These are phyloP conservation scores for Synanthedon vespiformis DNA, from an alignment of 2,888 invertebrate species.

Conservation along the genomic window DNA sequence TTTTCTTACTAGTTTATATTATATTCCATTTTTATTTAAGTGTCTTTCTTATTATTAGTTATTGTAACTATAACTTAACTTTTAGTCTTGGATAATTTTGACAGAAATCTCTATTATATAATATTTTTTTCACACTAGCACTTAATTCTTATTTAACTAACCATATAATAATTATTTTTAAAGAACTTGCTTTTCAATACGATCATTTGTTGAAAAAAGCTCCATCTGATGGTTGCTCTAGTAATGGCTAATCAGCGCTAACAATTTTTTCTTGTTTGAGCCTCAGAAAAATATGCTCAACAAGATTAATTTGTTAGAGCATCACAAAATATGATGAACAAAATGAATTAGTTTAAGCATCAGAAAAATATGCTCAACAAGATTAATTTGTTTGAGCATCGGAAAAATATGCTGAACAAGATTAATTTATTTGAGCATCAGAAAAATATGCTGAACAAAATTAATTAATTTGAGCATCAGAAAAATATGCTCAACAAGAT, in stretches of 20 bases:
- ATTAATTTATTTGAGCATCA: neutral
- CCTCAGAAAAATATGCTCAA: neutral
- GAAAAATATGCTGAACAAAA: too few species aligned
- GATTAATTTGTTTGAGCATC: neutral
- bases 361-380: neutral
- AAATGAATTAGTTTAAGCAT: neutral
- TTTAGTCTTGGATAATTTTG: too few species aligned
- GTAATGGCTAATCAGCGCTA: neutral
- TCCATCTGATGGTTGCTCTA: constrained; percentile 50
- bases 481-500: neutral
- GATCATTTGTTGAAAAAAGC: neutral
- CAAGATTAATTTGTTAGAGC: neutral
- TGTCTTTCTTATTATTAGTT: too few species aligned
- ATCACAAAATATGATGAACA: too few species aligned
- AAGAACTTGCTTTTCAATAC: too few species aligned
- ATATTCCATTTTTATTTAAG: too few species aligned
- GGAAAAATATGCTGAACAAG: neutral
- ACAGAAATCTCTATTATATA: too few species aligned
- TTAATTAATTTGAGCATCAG: neutral
- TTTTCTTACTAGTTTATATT: too few species aligned
- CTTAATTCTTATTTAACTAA: too few species aligned
- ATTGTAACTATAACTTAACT: too few species aligned
- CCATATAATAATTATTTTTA: too few species aligned
- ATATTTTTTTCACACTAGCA: too few species aligned
- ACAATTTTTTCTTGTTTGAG: neutral